A percentile compares a stretch with the other conserved stretches of the same genome.
phyloP scores from a whole-genome alignment of 2,888 invertebrate species.

The Hemistola chrysoprasaria region DNA sequence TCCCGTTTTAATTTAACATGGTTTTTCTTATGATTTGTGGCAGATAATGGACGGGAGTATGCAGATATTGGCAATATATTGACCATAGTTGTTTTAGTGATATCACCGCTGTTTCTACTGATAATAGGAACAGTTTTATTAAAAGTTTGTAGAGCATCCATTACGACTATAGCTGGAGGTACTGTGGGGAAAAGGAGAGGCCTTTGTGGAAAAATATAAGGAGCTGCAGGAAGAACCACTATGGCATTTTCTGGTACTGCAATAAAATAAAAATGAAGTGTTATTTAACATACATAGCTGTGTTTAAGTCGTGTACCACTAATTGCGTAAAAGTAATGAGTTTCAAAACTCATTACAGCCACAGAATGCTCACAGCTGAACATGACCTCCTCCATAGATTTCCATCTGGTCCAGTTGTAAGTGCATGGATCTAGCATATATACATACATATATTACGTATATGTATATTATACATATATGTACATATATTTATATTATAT shows the following conservation, averaged over 20 bases:
- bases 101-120: constrained; percentile 61
- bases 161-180: constrained; percentile 65
- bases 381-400: too few relatives aligned
- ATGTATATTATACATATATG: too few relatives aligned
- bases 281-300: too few relatives aligned
- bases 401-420: too few relatives aligned
- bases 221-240: constrained; percentile 68
- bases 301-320: too few relatives aligned
- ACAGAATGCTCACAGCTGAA: too few relatives aligned
- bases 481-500: too few relatives aligned
- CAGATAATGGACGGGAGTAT: constrained; percentile 70
- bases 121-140: constrained; percentile 59
- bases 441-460: too few relatives aligned
- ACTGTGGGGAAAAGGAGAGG: constrained; percentile 64
- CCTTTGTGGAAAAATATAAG: constrained; percentile 72
- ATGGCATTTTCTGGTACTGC: constrained; percentile 66
- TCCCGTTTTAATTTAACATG: constrained; percentile 49
- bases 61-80: constrained; percentile 76
- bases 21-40: constrained; percentile 57
- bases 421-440: too few relatives aligned
- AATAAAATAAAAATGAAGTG: too few relatives aligned
- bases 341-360: too few relatives aligned
- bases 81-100: constrained; percentile 76
- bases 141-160: constrained; percentile 62
- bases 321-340: too few relatives aligned